phyloP scores from a whole-genome alignment of 1,140 invertebrate genomes.

The Pantala flavescens region DNA sequence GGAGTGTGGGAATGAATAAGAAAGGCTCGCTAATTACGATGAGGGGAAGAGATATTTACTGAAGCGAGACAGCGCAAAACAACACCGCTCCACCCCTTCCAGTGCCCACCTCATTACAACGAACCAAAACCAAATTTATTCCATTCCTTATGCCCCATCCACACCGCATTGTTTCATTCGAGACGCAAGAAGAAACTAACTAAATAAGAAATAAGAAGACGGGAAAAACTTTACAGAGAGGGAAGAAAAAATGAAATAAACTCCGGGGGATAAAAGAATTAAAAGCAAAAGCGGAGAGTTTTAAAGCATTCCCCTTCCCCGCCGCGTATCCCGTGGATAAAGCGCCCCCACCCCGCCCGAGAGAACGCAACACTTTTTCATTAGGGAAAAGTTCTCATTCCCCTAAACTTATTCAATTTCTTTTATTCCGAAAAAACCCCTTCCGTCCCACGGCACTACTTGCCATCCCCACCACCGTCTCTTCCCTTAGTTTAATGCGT shows the following conservation, averaged over 20 bases:
- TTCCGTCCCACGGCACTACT: not conserved
- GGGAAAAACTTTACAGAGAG: not conserved
- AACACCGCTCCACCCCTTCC: not conserved
- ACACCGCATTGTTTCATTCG: not conserved
- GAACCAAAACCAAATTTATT: not conserved
- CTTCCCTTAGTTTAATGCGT: not conserved
- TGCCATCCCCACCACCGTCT: not conserved
- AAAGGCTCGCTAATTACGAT: not conserved
- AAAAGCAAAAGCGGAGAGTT: not conserved
- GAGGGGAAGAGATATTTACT: not conserved
- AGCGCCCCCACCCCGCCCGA: not conserved
- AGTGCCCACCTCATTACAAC: not conserved
- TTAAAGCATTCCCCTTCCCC: not conserved
- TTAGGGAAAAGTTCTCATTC: slow-evolving; percentile 1
- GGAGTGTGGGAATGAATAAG: not conserved
- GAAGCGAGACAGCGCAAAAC: not conserved
- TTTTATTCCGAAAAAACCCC: not conserved
- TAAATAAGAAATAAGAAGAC: not conserved
- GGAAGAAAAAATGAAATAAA: not conserved
- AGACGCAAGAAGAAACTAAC: not conserved
- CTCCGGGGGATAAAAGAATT: not conserved
- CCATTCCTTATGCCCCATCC: not conserved
- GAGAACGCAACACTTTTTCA: slow-evolving; percentile 9
- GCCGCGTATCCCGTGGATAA: not conserved
- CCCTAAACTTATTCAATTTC: not conserved